phyloP scores from a whole-genome alignment of 2,797 vertebrate species.

The Myiotriccus ornatus region DNA sequence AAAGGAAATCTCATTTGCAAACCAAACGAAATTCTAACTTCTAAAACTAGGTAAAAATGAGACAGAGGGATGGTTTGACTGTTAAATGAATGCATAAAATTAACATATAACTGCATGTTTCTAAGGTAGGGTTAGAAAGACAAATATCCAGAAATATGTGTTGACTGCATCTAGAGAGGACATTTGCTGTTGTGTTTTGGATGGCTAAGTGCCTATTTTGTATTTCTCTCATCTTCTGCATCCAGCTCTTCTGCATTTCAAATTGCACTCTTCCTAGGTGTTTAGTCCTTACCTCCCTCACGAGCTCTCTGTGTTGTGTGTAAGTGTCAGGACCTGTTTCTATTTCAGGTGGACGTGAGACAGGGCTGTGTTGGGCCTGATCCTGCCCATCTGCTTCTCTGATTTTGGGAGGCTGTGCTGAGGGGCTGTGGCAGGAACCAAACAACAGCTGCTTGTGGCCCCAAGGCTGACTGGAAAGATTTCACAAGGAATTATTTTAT shows the following conservation, averaged over 20 bases:
- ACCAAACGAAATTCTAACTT: not conserved
- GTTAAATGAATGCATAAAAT: not conserved
- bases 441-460: not conserved
- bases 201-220: not conserved
- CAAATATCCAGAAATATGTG: not conserved
- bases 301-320: not conserved
- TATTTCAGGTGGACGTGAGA: not conserved
- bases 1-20: constrained; percentile 4
- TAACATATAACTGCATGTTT: not conserved
- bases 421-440: not conserved
- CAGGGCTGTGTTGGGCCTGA: not conserved
- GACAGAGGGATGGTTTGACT: not conserved
- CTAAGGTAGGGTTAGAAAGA: not conserved
- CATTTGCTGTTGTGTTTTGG: not conserved
- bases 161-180: not conserved
- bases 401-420: not conserved
- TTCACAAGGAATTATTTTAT: not conserved
- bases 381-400: not conserved
- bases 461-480: not conserved
- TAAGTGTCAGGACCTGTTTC: not conserved
- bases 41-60: not conserved
- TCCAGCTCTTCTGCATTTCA: not conserved
- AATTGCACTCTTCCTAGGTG: not conserved
- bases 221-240: not conserved
- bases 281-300: not conserved